Evolutionary conservation across 2,888 invertebrate species (phyloP), one percentile per base, ranked within the genome.

Genomic region (Pheosia gnoma): DNA sequence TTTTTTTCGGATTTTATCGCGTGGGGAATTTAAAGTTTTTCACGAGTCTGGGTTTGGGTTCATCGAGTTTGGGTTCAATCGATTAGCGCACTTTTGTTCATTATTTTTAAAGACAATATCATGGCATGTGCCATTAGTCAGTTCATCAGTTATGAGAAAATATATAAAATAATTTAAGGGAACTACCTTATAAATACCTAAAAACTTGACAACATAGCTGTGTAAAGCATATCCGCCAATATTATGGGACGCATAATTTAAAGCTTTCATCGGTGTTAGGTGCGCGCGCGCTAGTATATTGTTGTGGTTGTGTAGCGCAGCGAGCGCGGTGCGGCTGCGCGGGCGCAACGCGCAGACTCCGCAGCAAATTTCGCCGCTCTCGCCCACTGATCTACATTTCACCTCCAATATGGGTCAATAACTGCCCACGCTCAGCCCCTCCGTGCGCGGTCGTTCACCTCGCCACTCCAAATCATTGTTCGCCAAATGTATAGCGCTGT

Each of bases 301-400:
- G 56, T 56, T 1, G 57, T 45, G 25, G 57, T 39, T 11, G 45
- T 8, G 43, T 8, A 25, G 4, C 61, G 59, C 62, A 62, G 63
- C 57, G 55, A 45, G 54, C 66, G 62, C 60, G 61, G 68, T 71
- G 72, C 58, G 66, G 66, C 74, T 67, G 68, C 69, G 72, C 73
- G 65, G 64, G 76, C 78, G 75, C 74, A 68, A 74, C 71, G 63
- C 82, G 72, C 82, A 81, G 84, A 82, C 85, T 89, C 87, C 81
- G 85, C 87, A 77, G 89, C 87, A 81, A 91, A 92, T 85, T 93
- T 91, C 90, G 92, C 91, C 91, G 90, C 91, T 90, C 89, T 94
- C 93, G 93, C 94, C 94, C 93, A 94, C 94, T 94, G 93, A 94
- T 94, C 94, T 93, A 94, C 94, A 93, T 94, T 94, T 93, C 89